Evolutionary conservation across 1,140 invertebrate species (phyloP).

Genomic region (Eubasilissa regina): DNA sequence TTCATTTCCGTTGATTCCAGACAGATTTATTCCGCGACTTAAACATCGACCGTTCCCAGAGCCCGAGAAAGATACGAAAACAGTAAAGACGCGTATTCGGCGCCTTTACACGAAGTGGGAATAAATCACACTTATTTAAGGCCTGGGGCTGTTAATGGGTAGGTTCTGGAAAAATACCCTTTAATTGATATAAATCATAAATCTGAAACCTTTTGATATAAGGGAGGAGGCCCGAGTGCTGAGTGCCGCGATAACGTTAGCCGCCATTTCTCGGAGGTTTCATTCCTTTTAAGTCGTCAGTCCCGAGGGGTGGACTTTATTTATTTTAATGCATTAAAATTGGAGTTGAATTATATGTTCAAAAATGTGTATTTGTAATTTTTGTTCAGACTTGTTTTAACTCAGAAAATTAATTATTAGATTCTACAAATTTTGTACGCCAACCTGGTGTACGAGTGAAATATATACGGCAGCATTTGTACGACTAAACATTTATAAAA

Average conservation of each 20-base stretch:
- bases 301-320: not conserved
- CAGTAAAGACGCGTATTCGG: not conserved
- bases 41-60: not conserved
- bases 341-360: no score
- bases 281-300: not conserved
- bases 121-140: slow-evolving; percentile 31
- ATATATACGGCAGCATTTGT: no score
- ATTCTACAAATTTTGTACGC: no score
- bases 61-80: not conserved
- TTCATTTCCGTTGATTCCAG: slow-evolving; percentile 34
- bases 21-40: slow-evolving; percentile 16
- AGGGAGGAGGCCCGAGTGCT: not conserved
- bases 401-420: no score
- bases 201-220: slow-evolving; percentile 20
- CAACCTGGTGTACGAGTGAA: no score
- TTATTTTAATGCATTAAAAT: no score
- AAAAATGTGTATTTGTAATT: no score
- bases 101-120: not conserved
- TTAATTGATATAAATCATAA: slow-evolving; percentile 36
- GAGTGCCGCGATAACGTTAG: not conserved
- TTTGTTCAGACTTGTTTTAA: no score
- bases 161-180: slow-evolving; percentile 12
- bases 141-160: not conserved
- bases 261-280: not conserved
- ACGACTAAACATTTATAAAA: no score